A percentile compares a stretch with the other conserved stretches of the same genome.
Conservation (phyloP, 2,888 invertebrate species). For the Lycocerus yunnanus region DNA sequence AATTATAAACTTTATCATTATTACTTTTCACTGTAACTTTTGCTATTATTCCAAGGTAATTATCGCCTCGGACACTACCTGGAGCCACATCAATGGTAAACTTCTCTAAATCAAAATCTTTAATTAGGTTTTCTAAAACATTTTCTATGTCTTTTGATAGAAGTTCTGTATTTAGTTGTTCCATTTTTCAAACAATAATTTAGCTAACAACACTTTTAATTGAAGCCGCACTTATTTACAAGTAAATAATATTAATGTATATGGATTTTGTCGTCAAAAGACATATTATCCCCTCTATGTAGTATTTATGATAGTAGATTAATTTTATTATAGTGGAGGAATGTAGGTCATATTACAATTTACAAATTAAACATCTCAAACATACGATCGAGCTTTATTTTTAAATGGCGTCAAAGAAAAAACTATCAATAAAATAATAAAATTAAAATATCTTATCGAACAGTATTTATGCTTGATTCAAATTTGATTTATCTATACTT, state of each 20-base stretch:
- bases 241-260: neutral
- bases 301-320: too few species aligned
- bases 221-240: neutral
- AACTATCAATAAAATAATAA: too few species aligned
- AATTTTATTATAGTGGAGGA: too few species aligned
- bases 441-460: too few species aligned
- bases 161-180: neutral
- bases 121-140: neutral
- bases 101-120: neutral
- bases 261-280: neutral
- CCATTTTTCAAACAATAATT: neutral
- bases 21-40: conserved; percentile 27
- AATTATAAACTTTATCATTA: conserved; percentile 29
- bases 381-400: too few species aligned
- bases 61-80: conserved; percentile 42
- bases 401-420: too few species aligned
- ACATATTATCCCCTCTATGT: too few species aligned
- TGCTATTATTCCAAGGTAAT: conserved; percentile 41
- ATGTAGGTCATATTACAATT: too few species aligned
- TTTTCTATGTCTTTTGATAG: neutral
- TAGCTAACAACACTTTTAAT: neutral
- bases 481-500: too few species aligned
- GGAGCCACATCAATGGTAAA: neutral
- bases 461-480: too few species aligned
- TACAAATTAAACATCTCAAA: too few species aligned